These are phyloP conservation scores for Macaria liturata DNA, from an alignment of 2,888 invertebrate genomes.

Conservation along the genomic window DNA sequence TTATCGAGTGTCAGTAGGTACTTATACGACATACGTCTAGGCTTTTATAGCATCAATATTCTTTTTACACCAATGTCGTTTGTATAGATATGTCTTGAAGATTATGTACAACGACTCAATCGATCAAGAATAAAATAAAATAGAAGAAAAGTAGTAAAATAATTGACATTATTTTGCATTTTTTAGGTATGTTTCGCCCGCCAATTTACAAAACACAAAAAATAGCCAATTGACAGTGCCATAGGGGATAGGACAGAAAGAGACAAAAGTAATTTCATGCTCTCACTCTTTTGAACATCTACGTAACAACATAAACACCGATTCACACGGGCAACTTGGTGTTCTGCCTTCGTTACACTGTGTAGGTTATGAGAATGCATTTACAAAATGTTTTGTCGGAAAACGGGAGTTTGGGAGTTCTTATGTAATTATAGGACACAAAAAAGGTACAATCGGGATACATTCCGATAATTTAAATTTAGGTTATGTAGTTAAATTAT, in stretches of 20 bases:
- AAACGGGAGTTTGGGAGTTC: not conserved
- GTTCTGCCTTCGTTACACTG: conserved; percentile 41
- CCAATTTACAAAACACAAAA: conserved; percentile 10
- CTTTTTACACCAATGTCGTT: too few relatives aligned
- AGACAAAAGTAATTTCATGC: conserved; percentile 75
- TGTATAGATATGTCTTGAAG: not conserved
- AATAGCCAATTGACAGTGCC: conserved; percentile 33
- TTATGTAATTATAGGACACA: conserved; percentile 9
- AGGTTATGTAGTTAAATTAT: too few relatives aligned
- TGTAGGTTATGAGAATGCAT: conserved; percentile 66
- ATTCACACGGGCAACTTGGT: conserved; percentile 78
- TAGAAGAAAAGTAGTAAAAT: not conserved
- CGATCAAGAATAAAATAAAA: too few relatives aligned
- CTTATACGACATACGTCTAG: too few relatives aligned
- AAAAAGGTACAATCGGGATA: conserved; percentile 8
- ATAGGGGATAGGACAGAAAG: conserved; percentile 39
- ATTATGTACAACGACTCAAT: too few relatives aligned
- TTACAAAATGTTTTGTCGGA: conserved; percentile 31
- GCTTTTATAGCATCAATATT: too few relatives aligned
- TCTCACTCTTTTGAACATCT: conserved; percentile 62
- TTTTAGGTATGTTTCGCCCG: conserved; percentile 8
- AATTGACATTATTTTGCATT: not conserved
- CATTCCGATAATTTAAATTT: too few relatives aligned
- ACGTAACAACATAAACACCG: conserved; percentile 66
- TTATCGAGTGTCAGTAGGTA: conserved; percentile 9